Base-by-base conservation (phyloP, 2,113 vertebrate species). In the Plectropomus leopardus region DNA sequence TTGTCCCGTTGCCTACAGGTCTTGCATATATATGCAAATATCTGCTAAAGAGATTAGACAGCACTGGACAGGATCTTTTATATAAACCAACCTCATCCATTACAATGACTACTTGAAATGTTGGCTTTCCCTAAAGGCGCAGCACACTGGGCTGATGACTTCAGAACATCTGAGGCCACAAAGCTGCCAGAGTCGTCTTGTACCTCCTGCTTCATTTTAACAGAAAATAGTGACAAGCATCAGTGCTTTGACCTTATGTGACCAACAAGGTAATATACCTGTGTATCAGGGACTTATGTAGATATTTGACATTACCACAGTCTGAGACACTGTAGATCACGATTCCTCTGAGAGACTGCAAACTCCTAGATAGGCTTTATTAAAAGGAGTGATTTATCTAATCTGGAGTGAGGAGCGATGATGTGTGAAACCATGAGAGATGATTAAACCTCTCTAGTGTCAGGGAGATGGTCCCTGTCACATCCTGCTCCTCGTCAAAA, bases 301-400 rank as follows among this genome's bases (percentile, higher is more conserved):
- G 67, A 85, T 86, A 80, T 86, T 83, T 80, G 78, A 86, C 86
- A 79, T 78, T 72, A 66, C 40, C 19, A 14, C 30, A 48, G 50
- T 53, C 51, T 81, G 64, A 65, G 75, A 55, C 69, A 47, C 54
- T 6, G 30, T 34, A 53, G 55, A 88, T 86, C 73, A 48, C 21
- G 3, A 60, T 83, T 83, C 76, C 64, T 78, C 57, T 11, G 67
- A 85, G 83, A 85, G 64, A 75, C 78, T 68, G 58, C 60, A 79
- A 65, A 83, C 74, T 84, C 76, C 76, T 36, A 15, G 53, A 72
- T 79, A 80, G 66, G 69, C 84, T 83, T 84, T 78, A 88, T 85
- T 87, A 80, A 84, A 86, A 80, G 61, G 53, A 73, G 76, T 84
- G 88, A 92, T 89, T 88, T 84, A 89, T 88, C 65, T 80, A 67